phyloP scores from a whole-genome alignment of 1,140 invertebrate genomes.

The Trachymyrmex septentrionalis region DNA sequence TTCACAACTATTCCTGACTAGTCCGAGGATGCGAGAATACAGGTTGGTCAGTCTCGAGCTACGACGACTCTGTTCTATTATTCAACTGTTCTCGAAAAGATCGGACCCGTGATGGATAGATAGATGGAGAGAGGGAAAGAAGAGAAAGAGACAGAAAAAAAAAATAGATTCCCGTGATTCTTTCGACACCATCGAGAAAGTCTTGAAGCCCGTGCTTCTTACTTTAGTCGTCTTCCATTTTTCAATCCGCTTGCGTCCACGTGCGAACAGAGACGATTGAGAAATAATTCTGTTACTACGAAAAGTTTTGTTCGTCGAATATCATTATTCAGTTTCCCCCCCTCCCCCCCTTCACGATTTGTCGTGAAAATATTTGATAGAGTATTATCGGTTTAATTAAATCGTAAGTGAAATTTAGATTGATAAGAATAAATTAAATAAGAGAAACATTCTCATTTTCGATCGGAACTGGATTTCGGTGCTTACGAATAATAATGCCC shows the following conservation, averaged over 20 bases:
- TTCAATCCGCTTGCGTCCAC: conserved; percentile 24
- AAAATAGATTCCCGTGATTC: conserved; percentile 1
- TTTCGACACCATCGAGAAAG: conserved; percentile 27
- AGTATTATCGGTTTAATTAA: background rate
- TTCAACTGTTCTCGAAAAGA: conserved; percentile 72
- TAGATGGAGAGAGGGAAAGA: background rate
- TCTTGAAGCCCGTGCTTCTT: background rate
- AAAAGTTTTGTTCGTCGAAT: background rate
- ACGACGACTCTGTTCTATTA: conserved; percentile 77
- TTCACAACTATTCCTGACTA: conserved; percentile 81
- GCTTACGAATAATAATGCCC: no score
- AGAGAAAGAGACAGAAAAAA: background rate
- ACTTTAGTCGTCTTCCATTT: conserved; percentile 16
- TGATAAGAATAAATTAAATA: no score
- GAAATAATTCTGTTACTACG: conserved; percentile 12
- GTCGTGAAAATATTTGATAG: background rate
- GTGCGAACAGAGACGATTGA: conserved; percentile 7
- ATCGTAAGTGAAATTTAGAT: no score
- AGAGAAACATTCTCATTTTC: no score
- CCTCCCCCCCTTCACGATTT: no score
- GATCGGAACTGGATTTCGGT: no score
- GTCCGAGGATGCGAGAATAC: conserved; percentile 70
- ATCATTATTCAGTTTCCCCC: background rate
- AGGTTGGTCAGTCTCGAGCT: conserved; percentile 67
- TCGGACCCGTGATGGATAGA: conserved; percentile 32